Conservation (phyloP, 2,888 invertebrate species). For the Zaprionus lineosus region DNA sequence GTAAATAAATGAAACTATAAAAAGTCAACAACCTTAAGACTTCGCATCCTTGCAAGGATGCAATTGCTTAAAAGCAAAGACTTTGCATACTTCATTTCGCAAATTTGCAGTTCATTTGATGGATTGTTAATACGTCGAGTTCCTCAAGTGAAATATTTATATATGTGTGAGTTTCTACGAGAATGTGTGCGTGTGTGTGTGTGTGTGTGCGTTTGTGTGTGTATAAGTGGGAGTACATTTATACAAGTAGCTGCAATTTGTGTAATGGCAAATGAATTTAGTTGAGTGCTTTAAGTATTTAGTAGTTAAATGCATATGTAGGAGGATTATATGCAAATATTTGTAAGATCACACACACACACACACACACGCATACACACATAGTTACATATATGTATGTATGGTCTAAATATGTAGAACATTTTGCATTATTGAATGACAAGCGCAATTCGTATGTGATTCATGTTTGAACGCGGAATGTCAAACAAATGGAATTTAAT, state of each 20-base stretch:
- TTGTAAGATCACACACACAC: conserved; percentile 42
- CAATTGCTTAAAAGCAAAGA: background rate
- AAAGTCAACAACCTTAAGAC: no score
- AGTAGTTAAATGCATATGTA: conserved; percentile 21
- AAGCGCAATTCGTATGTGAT: conserved; percentile 7
- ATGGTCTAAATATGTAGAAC: conserved; percentile 42
- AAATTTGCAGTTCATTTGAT: conserved; percentile 7
- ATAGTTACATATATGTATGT: conserved; percentile 22
- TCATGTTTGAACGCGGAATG: conserved; percentile 40
- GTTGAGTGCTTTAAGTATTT: conserved; percentile 55
- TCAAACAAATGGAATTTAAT: conserved; percentile 67
- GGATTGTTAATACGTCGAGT: conserved; percentile 14
- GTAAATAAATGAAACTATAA: no score
- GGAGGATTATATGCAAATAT: conserved; percentile 56
- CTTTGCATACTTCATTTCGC: no score
- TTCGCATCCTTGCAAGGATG: no score
- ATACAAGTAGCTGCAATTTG: conserved; percentile 23
- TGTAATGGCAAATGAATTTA: conserved; percentile 44
- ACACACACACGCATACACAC: conserved; percentile 32
- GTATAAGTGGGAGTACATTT: no score
- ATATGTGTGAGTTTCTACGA: no score
- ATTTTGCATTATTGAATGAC: conserved; percentile 62
- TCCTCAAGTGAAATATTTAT: background rate
- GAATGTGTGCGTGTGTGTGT: no score
- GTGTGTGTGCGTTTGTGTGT: no score